Base-by-base conservation (phyloP, 2,888 invertebrate species). In the Amphimallon solstitiale region DNA sequence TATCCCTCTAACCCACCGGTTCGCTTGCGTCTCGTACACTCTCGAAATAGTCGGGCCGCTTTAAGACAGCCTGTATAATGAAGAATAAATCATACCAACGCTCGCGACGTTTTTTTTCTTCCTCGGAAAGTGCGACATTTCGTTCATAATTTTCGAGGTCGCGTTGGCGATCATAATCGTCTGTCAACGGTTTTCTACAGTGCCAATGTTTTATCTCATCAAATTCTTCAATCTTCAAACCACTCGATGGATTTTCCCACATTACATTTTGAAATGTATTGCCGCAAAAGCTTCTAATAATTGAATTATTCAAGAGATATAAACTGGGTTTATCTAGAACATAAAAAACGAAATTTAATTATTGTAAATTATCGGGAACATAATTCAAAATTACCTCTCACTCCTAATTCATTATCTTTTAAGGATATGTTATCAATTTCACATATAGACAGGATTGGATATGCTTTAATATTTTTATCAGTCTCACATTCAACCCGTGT, bases 121-220 rank as follows among this genome's bases (percentile, higher is more conserved):
- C n/a, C n/a, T n/a, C n/a, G n/a, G n/a, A n/a, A n/a, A n/a, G n/a
- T n/a, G n/a, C n/a, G n/a, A n/a, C n/a, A n/a, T n/a, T n/a, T n/a
- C n/a, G n/a, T n/a, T n/a, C n/a, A n/a, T n/a, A n/a, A n/a, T n/a
- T n/a, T n/a, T n/a, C n/a, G n/a, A n/a, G n/a, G n/a, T n/a, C n/a
- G n/a, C 52, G 14, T n/a, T 52, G 29, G 2, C 29, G 52, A 43
- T 66, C 66, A 17, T 19, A 66, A 35, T 66, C 66, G 43, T 66
- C 66, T 35, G 59, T 67, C 21, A 59, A 17, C 12, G 67, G 67
- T 12, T 59, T 67, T 12, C 48, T 48, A 49, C 40, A 46, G 17
- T 67, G 63, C 67, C 67, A 67, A 15, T 67, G 67, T n/a, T 34
- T 52, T n/a, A 40, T 12, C 43, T 67, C 67, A 21, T 59, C 19